Evolutionary conservation across 1,140 invertebrate species (phyloP), one percentile per base, ranked within the genome.

Genomic region (Zaprionus taronus): DNA sequence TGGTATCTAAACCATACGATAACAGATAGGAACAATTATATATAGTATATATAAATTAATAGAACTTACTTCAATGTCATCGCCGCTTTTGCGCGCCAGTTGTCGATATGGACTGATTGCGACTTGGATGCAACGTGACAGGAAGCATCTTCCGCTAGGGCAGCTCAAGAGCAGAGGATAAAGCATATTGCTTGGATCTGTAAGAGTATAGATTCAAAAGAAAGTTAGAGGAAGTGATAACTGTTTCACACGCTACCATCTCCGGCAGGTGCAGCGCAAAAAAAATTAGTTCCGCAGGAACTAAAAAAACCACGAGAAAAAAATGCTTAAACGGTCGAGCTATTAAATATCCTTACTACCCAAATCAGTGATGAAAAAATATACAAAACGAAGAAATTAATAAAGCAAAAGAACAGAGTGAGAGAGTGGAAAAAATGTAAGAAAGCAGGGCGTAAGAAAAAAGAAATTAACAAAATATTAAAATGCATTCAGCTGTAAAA

Each of bases 121-220:
- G 78, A 4, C 75, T 70, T 47, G n/a, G 41, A 47, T 6, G n/a
- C 7, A 9, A 9, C n/a, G n/a, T 1, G 79, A 36, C 1, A 83
- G 66, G 65, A 79, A 55, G 28, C 84, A 47, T 47, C 41, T 47
- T 17, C 5, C 34, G 78, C 98, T 97, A 97, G 83, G 96, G 96
- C 20, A 94, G 97, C 71, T 94, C 96, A 80, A 94, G 97, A 72
- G 94, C 97, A 76, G 97, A 97, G 92, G 97, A 97, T 82, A 96
- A 96, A 47, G 94, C 96, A 41, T 89, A 65, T 31, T 5, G 15
- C 15, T 28, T 22, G 38, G 56, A 72, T 28, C 74, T 77, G 56
- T 17, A 65, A 58, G 15, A 44, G 11, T 31, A 3, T 31, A 3
- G 44, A 12, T 38, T 14, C 24, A 26, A 36, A 4, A 22, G 47